Evolutionary conservation across 2,113 vertebrate genomes (phyloP), one percentile per base, ranked within the genome.

Genomic region (Gracilinanus agilis): DNA sequence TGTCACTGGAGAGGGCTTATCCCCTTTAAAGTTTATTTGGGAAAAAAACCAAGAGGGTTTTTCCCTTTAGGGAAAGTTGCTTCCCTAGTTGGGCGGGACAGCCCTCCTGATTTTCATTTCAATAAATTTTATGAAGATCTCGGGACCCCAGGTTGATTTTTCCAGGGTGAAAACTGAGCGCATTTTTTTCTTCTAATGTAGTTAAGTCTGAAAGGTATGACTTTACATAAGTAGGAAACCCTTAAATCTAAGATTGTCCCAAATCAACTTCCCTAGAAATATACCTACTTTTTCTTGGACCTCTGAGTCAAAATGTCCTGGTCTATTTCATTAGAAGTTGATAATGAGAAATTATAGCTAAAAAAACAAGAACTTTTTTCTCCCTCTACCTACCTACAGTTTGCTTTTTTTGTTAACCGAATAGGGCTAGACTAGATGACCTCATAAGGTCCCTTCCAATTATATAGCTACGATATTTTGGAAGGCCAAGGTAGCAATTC

Each of bases 1-100:
- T 92, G 93, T 91, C 27, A 92, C 1, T 21, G 93, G 27, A 8
- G 8, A 96, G 21, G 24, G 40, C 1, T 93, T 9, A 89, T 40
- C n/a, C n/a, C 58, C 83, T 40, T 55, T 89, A 95, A 10, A 13
- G 93, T 92, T 94, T 89, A 93, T 93, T 96, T 96, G n/a, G 53
- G 92, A 95, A 95, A 34, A 90, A 3, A 3, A 0, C 40, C 94
- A 56, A 94, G 92, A 92, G 27, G 4, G 24, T 55, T 91, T 96
- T 91, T 90, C 44, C 83, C 27, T 91, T 95, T 44, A 96, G 21
- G 19, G 19, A 94, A 96, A 92, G 89, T 88, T 24, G 93, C 25
- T 2, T 44, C 44, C 55, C 55, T 61, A 90, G 1, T 75, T 54
- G 91, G 3, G 27, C 49, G 90, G 93, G 25, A 83, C 34, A 83